Evolutionary conservation across 2,113 vertebrate genomes (phyloP), one percentile per base, ranked within the genome.

Genomic region (Hydrochoerus hydrochaeris): DNA sequence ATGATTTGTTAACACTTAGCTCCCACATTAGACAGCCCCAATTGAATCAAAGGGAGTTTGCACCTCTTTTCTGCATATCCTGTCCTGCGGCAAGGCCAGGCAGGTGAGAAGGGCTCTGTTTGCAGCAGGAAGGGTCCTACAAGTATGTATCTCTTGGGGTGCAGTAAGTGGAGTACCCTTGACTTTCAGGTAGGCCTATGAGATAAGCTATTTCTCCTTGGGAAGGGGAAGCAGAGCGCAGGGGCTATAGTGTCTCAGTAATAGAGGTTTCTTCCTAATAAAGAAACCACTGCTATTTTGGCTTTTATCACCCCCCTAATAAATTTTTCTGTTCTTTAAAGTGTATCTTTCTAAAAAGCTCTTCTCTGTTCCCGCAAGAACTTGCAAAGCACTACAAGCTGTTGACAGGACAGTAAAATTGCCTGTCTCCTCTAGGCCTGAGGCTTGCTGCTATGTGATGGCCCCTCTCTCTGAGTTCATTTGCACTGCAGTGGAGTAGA

Each of bases 281-380:
- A 80, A 41, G 62, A 77, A 16, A 3, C 41, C 52, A 24, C 20
- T 71, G 44, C 78, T 69, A 32, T 80, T 84, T 77, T 57, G 46
- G 24, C 46, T 88, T 93, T 78, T 82, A 24, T 81, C 30, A 63
- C 60, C 13, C 90, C 41, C 26, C 69, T 28, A 67, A 35, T 86
- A 82, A 84, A 30, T 82, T 58, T 89, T 83, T 67, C 52, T 81
- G 30, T 91, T 93, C 35, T 85, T 96, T 92, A 22, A 58, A 46
- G 65, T 63, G 0, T 80, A 11, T 57, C 85, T 81, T 19, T 44
- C 69, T 91, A 24, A 73, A 82, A 28, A 78, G 12, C 4, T 32
- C 4, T 44, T 52, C 30, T 83, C 41, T 86, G 71, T 88, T 60
- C 80, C 71, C 52, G 46, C 78, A 92, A 88, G 52, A 85, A 93